phyloP scores from a whole-genome alignment of 2,113 vertebrate species.

The Microtus richardsoni region DNA sequence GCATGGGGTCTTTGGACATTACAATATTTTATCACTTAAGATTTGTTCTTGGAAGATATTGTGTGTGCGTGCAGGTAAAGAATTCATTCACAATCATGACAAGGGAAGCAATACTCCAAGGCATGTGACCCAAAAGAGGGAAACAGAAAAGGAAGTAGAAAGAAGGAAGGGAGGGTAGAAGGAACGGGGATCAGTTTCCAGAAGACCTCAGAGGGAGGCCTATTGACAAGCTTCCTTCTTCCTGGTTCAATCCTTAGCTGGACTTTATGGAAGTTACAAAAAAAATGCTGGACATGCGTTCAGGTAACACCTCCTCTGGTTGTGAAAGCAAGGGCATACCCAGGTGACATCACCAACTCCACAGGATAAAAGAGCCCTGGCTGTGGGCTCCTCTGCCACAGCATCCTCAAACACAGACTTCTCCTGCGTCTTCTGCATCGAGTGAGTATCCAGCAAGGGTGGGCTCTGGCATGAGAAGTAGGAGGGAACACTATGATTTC shows the following conservation, averaged over 20 bases:
- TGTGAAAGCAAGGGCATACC: background rate
- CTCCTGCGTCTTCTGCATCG: background rate
- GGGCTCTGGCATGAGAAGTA: background rate
- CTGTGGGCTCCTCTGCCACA: background rate
- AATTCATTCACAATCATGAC: background rate
- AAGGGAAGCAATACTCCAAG: background rate
- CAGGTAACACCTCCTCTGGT: background rate
- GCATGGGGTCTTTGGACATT: background rate
- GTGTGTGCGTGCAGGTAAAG: background rate
- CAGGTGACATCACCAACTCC: background rate
- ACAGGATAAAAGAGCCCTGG: constrained; percentile 33
- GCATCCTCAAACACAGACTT: background rate
- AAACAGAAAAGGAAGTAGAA: background rate
- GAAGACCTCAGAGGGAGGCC: too few species aligned
- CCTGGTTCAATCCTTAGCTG: background rate
- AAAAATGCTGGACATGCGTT: background rate
- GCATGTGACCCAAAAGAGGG: background rate
- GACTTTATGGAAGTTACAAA: background rate
- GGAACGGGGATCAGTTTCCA: background rate
- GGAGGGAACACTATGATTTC: background rate
- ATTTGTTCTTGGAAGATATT: background rate
- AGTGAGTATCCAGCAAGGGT: constrained; percentile 7
- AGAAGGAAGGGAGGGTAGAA: background rate
- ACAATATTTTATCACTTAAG: background rate
- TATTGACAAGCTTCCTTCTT: background rate